phyloP scores from a whole-genome alignment of 2,888 invertebrate genomes.

The Tryphoninae sp. region DNA sequence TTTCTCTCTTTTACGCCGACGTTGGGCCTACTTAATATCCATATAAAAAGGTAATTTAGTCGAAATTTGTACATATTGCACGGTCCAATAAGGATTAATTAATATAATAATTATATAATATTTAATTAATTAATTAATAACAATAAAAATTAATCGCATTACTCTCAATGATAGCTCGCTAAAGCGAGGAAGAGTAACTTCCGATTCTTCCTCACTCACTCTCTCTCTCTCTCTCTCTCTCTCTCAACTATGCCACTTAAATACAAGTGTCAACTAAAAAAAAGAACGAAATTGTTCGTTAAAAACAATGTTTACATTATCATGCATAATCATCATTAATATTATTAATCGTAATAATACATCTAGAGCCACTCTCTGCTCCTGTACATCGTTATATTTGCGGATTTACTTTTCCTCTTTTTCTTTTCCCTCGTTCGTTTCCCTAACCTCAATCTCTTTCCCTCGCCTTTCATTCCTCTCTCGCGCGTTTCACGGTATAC shows the following conservation, averaged over 20 bases:
- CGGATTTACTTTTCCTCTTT: constrained; percentile 51
- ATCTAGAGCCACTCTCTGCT: constrained; percentile 69
- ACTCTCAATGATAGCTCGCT: constrained; percentile 63
- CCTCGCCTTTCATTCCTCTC: constrained; percentile 13
- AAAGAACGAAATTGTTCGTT: constrained; percentile 62
- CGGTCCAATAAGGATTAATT: constrained; percentile 76
- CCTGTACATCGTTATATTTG: constrained; percentile 67
- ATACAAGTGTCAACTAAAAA: constrained; percentile 63
- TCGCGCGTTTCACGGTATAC: not conserved
- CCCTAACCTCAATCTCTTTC: not conserved
- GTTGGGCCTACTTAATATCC: constrained; percentile 70
- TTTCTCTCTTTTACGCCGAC: constrained; percentile 65
- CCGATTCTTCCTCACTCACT: constrained; percentile 34
- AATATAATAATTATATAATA: constrained; percentile 70
- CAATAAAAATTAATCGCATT: constrained; percentile 67
- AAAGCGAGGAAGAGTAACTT: constrained; percentile 59
- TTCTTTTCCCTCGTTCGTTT: constrained; percentile 22
- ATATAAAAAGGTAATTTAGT: constrained; percentile 76
- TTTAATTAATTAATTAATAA: constrained; percentile 68
- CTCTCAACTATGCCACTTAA: constrained; percentile 65
- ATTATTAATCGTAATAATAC: constrained; percentile 70
- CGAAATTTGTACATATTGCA: constrained; percentile 79
- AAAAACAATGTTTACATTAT: constrained; percentile 68
- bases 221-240: constrained; percentile 38
- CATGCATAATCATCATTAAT: constrained; percentile 70